Evolutionary conservation across 2,888 invertebrate species (phyloP).

Genomic region (Patella pellucida): DNA sequence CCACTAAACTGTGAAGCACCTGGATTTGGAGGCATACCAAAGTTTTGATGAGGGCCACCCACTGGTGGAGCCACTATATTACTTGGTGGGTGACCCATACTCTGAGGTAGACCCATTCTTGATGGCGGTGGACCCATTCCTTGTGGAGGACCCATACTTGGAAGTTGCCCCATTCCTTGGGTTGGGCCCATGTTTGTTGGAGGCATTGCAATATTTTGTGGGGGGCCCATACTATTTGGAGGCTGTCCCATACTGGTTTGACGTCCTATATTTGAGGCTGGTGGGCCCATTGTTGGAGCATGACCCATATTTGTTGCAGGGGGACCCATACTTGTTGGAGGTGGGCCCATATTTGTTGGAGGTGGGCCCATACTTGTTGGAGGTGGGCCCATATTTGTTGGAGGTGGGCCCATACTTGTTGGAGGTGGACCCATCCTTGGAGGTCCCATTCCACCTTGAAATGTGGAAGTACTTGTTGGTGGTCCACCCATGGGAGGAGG

Average conservation of each 20-base stretch:
- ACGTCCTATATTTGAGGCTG: neutral
- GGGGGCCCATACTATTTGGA: slow-evolving; percentile 23
- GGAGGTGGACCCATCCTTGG: slow-evolving; percentile 21
- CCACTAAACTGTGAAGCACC: slow-evolving; percentile 23
- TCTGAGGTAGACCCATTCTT: slow-evolving; percentile 23
- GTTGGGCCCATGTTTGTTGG: slow-evolving; percentile 17
- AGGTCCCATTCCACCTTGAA: neutral
- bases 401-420: slow-evolving; percentile 8
- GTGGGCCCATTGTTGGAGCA: slow-evolving; percentile 19
- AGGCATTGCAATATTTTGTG: slow-evolving; percentile 27
- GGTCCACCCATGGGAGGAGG: slow-evolving; percentile 20
- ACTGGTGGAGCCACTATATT: slow-evolving; percentile 15
- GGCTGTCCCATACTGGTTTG: slow-evolving; percentile 17
- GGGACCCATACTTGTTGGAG: slow-evolving; percentile 12
- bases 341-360: slow-evolving; percentile 10
- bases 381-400: slow-evolving; percentile 29
- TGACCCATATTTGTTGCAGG: slow-evolving; percentile 26
- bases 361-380: slow-evolving; percentile 25
- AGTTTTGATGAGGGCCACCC: neutral
- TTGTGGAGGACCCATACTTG: slow-evolving; percentile 18
- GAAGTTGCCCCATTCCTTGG: slow-evolving; percentile 21
- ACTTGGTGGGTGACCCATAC: slow-evolving; percentile 21
- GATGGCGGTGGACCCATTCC: slow-evolving; percentile 22
- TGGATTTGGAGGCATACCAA: slow-evolving; percentile 6
- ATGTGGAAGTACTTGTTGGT: neutral